phyloP scores from a whole-genome alignment of 2,888 invertebrate genomes.

The Cephus runcator region DNA sequence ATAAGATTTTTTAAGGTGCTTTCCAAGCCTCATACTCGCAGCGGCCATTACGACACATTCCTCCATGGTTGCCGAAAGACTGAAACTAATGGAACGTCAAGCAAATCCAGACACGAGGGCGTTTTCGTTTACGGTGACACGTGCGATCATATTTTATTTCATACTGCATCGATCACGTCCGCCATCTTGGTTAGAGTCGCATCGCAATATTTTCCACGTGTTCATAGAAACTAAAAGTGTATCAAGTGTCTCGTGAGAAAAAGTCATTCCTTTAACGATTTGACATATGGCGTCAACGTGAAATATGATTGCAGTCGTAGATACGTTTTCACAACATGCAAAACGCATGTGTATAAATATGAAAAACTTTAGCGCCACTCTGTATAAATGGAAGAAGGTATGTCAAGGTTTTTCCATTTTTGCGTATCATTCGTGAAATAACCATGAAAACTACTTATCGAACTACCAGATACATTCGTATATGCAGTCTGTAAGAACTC shows the following conservation, averaged over 20 bases:
- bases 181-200: neutral
- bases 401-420: neutral
- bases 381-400: neutral
- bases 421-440: conserved; percentile 6
- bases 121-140: conserved; percentile 24
- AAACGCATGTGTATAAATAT: neutral
- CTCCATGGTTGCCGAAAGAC: conserved; percentile 5
- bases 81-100: conserved; percentile 28
- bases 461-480: neutral
- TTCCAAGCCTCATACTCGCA: neutral
- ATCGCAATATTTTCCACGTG: neutral
- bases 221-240: neutral
- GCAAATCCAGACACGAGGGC: conserved; percentile 15
- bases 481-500: neutral
- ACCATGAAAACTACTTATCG: neutral
- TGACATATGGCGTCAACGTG: neutral
- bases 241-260: neutral
- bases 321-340: neutral
- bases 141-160: conserved; percentile 37
- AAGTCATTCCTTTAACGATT: neutral
- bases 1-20: neutral
- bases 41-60: neutral
- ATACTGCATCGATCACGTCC: conserved; percentile 27
- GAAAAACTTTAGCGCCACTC: neutral
- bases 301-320: neutral